Evolutionary conservation across 2,888 invertebrate genomes (phyloP).

Genomic region (Drosophila fulvimacula): DNA sequence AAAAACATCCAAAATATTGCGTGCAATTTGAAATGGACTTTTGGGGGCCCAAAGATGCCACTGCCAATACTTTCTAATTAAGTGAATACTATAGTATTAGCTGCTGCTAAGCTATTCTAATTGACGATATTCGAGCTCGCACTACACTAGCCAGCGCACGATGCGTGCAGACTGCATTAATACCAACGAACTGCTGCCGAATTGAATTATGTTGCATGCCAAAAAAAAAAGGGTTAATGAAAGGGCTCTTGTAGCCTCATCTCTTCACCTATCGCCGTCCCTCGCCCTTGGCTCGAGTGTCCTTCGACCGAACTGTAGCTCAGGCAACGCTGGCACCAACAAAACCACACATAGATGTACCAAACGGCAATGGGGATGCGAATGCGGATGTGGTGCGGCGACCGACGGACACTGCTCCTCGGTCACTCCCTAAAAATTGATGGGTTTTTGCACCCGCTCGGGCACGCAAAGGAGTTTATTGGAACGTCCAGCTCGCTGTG

Average conservation of each 20-base stretch:
- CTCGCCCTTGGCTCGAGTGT: conserved; percentile 1
- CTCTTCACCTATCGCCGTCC: too few species aligned
- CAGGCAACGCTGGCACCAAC: conserved; percentile 9
- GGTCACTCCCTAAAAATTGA: conserved; percentile 62
- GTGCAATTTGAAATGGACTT: not conserved
- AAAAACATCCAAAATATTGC: not conserved
- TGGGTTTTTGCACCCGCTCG: conserved; percentile 22
- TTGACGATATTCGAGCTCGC: conserved; percentile 2
- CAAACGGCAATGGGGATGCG: conserved; percentile 30
- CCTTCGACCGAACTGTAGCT: conserved; percentile 2
- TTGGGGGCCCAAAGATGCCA: not conserved
- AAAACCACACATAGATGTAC: conserved; percentile 54
- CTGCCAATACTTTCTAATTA: conserved; percentile 29
- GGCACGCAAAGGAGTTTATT: not conserved
- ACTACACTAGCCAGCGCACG: not conserved
- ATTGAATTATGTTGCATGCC: conserved; percentile 77
- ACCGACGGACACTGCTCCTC: conserved; percentile 39
- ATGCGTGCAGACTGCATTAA: conserved; percentile 69
- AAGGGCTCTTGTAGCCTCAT: conserved; percentile 30
- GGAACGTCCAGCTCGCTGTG: not conserved
- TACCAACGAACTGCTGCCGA: conserved; percentile 66
- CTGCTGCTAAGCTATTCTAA: conserved; percentile 4
- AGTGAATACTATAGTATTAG: not conserved
- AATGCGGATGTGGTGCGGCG: conserved; percentile 29
- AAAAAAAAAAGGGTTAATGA: conserved; percentile 69